phyloP scores from a whole-genome alignment of 2,797 vertebrate genomes.

The Passerculus sandwichensis region DNA sequence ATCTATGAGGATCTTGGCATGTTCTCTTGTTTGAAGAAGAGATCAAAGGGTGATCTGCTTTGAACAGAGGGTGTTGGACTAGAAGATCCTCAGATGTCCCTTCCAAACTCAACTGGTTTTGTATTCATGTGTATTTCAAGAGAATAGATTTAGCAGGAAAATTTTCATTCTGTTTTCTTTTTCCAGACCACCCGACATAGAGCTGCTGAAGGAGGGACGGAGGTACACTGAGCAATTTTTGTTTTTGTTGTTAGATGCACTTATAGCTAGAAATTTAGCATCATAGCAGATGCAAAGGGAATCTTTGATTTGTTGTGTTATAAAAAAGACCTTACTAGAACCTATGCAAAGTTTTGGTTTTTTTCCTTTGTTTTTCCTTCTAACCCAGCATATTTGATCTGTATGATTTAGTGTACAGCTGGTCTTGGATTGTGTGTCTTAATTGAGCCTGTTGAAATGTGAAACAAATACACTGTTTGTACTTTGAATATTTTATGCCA shows the following conservation, averaged over 20 bases:
- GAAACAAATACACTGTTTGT: constrained; percentile 73
- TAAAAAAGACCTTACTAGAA: constrained; percentile 37
- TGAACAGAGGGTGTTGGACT: not conserved
- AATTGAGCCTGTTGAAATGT: constrained; percentile 89
- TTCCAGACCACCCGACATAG: constrained; percentile 83
- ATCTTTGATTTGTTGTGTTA: constrained; percentile 63
- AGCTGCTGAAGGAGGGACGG: constrained; percentile 85
- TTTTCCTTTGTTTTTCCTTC: constrained; percentile 53
- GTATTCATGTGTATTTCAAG: not conserved
- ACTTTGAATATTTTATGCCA: constrained; percentile 50
- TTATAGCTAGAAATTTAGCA: constrained; percentile 26
- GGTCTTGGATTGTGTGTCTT: constrained; percentile 79
- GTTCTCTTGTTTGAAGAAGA: not conserved
- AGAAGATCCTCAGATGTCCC: not conserved
- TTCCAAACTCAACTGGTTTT: not conserved
- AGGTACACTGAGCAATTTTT: constrained; percentile 76
- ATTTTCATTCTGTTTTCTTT: constrained; percentile 47
- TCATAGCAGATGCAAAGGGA: constrained; percentile 34
- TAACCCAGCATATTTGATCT: constrained; percentile 84
- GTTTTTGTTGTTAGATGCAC: not conserved
- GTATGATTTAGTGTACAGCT: constrained; percentile 93
- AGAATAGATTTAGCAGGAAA: not conserved
- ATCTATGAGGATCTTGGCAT: not conserved
- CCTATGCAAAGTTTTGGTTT: not conserved
- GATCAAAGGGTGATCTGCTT: not conserved